A percentile compares a stretch with the other conserved stretches of the same genome.
Conservation (phyloP, 2,113 vertebrate genomes). For the Malurus alboscapulatus region DNA sequence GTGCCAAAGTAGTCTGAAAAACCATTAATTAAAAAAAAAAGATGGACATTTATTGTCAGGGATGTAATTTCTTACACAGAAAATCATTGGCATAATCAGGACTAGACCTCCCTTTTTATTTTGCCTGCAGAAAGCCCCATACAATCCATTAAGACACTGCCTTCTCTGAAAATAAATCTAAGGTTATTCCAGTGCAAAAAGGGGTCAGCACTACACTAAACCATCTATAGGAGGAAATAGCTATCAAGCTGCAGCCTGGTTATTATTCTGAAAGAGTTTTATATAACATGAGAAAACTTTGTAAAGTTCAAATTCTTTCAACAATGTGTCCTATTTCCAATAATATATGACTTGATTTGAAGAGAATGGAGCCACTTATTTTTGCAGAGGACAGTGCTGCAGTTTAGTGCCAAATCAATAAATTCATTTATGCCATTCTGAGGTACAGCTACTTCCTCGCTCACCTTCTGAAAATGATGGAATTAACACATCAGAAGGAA, state of each 20-base stretch:
- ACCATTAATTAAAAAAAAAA: background rate
- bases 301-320: background rate
- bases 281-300: background rate
- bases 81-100: background rate
- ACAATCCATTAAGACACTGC: background rate
- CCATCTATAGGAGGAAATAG: background rate
- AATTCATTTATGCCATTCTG: slow-evolving; percentile 21
- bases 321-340: slow-evolving; percentile 15
- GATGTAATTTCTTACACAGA: background rate
- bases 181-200: background rate
- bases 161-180: background rate
- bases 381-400: background rate
- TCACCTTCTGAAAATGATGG: background rate
- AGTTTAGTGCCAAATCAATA: background rate
- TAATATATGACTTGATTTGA: background rate
- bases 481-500: slow-evolving; percentile 37
- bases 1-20: background rate
- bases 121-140: background rate
- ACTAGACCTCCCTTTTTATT: background rate
- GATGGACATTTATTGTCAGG: background rate
- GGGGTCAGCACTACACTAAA: background rate
- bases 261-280: slow-evolving; percentile 15
- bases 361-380: background rate
- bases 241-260: background rate
- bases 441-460: background rate